Conservation (phyloP, 2,113 vertebrate genomes). For the Cheirogaleus medius region DNA sequence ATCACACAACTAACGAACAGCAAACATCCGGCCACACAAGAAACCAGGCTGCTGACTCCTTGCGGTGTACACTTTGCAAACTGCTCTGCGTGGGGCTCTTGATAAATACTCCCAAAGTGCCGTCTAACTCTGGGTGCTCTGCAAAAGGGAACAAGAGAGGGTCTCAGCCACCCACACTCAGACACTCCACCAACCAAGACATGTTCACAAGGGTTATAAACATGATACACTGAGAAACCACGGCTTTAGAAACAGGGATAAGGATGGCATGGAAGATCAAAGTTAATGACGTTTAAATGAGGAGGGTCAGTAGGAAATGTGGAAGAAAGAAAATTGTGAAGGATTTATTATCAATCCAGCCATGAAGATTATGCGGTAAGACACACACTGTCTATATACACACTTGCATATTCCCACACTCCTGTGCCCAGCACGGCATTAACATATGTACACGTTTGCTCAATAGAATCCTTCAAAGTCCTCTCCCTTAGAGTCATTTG, state of each 20-base stretch:
- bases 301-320: constrained; percentile 44
- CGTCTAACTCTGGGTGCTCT: neutral
- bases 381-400: neutral
- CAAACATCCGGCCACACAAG: neutral
- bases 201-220: neutral
- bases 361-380: constrained; percentile 65
- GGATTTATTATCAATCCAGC: constrained; percentile 52
- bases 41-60: neutral
- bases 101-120: neutral
- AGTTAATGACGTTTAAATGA: constrained; percentile 20
- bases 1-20: neutral
- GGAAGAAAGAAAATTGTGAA: constrained; percentile 51
- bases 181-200: neutral
- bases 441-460: constrained; percentile 68
- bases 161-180: neutral
- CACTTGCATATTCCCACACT: neutral
- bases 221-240: neutral
- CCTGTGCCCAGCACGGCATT: neutral
- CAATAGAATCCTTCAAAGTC: constrained; percentile 72
- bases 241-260: neutral
- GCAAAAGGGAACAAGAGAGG: neutral
- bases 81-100: neutral
- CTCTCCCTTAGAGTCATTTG: constrained; percentile 78
- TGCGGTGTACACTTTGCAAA: neutral
- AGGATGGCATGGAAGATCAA: neutral